Base-by-base conservation (phyloP, 2,113 vertebrate species). In the Spermophilus dauricus region DNA sequence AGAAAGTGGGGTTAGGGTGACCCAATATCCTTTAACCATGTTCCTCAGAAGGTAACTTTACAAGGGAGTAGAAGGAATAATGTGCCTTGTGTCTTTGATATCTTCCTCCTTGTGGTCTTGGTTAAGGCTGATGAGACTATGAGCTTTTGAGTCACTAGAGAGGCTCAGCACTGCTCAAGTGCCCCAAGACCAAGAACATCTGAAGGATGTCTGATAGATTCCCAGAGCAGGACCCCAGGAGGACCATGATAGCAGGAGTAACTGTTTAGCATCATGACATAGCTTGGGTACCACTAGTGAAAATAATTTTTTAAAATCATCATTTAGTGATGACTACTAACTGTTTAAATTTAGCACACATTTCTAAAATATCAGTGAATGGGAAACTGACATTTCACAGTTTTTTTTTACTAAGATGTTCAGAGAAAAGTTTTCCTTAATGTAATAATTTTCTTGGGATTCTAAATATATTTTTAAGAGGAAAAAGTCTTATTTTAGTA, bases 401-500 rank as follows among this genome's bases (percentile, higher is more conserved):
- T 78, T 53, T 45, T 48, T 48, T 96, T 93, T 70, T 53, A 95
- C 24, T 70, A 97, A 97, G 42, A 92, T 86, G 8, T 96, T 96
- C 85, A 92, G 86, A 86, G 1, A 67, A 81, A 39, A 70, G 4
- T 61, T 95, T 2, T 17, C 80, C 87, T 95, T 96, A 88, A 91
- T 53, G n/a, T 92, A 14, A 89, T 85, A 88, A 91, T 58, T 65
- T 83, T 88, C 82, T 96, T 86, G 34, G 39, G 56, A 53, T 88
- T 95, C 92, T 94, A 95, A 91, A 89, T 97, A 45, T 84, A 28
- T 97, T 88, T 97, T 95, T 96, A 4, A 93, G 37, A 91, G 16
- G 37, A 11, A 90, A 91, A 84, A 72, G 9, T 0, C 4, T 95
- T 92, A 45, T 39, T 94, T 96, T 85, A 86, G 84, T 90, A 91